Conservation (phyloP, 2,888 invertebrate genomes). For the Parthenolecanium corni region DNA sequence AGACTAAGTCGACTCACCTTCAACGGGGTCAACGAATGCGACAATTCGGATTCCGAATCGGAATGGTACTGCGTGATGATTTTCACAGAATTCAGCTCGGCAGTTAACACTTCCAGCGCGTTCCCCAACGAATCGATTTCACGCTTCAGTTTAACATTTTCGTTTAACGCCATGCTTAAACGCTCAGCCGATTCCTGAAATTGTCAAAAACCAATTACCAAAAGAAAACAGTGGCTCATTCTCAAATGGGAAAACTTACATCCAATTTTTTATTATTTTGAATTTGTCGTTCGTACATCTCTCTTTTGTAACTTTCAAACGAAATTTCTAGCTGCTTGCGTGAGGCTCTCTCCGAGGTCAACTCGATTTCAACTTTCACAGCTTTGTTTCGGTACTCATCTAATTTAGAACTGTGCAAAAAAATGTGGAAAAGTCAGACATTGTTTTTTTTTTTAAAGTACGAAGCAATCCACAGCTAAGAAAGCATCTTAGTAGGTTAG, state of each 20-base stretch:
- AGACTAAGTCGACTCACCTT: background rate
- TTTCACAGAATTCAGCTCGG: constrained; percentile 20
- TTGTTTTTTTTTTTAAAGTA: no score
- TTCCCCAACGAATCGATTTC: background rate
- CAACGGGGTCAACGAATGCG: constrained; percentile 12
- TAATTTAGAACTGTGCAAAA: constrained; percentile 6
- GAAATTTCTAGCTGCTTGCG: constrained; percentile 8
- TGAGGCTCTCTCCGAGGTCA: background rate
- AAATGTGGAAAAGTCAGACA: background rate
- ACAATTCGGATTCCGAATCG: constrained; percentile 18
- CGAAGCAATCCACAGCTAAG: no score
- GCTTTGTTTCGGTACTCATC: constrained; percentile 11
- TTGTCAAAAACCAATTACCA: background rate
- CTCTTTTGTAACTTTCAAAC: constrained; percentile 2
- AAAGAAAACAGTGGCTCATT: background rate
- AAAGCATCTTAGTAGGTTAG: no score
- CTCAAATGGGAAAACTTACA: background rate
- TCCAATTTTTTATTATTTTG: constrained; percentile 6
- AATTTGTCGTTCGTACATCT: background rate
- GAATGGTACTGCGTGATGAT: constrained; percentile 20
- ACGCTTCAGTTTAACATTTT: constrained; percentile 10
- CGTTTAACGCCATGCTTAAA: background rate
- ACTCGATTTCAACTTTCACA: constrained; percentile 15
- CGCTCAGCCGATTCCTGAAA: background rate
- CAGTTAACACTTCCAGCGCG: constrained; percentile 10